Base-by-base conservation (phyloP, 2,888 invertebrate species). In the Candidula unifasciata region DNA sequence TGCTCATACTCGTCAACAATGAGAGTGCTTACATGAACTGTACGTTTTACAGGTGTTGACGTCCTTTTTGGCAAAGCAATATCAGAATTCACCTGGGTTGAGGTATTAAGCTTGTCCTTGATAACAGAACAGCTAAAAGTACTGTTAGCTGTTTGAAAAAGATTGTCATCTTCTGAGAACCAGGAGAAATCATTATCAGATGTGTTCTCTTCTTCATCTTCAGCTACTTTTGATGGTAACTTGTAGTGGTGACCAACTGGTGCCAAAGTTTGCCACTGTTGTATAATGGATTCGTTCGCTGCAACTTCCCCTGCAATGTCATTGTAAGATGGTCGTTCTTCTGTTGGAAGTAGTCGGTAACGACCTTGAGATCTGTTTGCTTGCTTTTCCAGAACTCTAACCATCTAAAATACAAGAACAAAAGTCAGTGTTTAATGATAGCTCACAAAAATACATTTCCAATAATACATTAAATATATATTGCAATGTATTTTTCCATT, bases 291-390 rank as follows among this genome's bases (percentile, higher is more conserved):
- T 30, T 82, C 84, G 54, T 84, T 79, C n/a, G 66, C 84, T 3
- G 84, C 84, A 37, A 84, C 35, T 30, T 84, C 84, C 1, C 79
- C 84, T 52, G 80, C 73, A 16, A 84, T 73, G 52, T 84, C 84
- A 60, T 79, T 80, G 60, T 77, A 80, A 24, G 73, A 84, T 30
- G 84, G 84, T 33, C 74, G 71, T 24, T 79, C 79, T 24, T 79
- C 79, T 21, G 57, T 44, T 13, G 79, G 84, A 10, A 84, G 64
- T 24, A 84, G 60, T 21, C 79, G 71, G 21, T 80, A 84, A 30
- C 84, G 37, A 0, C 80, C 84, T 37, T 84, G 73, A 37, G 73
- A 35, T 52, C 64, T 69, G 44, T 21, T 79, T 27, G 84, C 33
- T 52, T 84, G 79, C 3, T 44, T 33, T 52, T 79, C 64, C 16